A percentile compares a stretch with the other conserved stretches of the same genome.
Conservation (phyloP, 2,888 invertebrate species). For the Brenthis hecate region DNA sequence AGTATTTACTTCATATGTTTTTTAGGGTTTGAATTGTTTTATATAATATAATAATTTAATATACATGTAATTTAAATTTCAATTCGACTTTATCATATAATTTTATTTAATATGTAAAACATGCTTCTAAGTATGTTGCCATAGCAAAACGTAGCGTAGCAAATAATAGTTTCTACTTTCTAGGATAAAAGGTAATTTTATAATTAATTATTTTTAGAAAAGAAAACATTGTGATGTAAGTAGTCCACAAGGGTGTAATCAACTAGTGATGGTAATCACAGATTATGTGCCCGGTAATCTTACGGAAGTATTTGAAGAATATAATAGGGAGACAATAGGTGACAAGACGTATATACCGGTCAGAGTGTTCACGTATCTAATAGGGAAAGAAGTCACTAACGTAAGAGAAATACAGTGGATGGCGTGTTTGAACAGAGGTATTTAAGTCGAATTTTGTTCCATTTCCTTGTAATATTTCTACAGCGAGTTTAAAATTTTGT, state of each 20-base stretch:
- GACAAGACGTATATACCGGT: slow-evolving; percentile 87
- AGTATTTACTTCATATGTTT: not conserved
- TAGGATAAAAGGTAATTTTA: not conserved
- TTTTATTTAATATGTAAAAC: no score
- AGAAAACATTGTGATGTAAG: slow-evolving; percentile 62
- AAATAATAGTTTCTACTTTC: not conserved
- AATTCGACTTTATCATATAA: no score
- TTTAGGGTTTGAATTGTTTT: no score
- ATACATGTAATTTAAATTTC: no score
- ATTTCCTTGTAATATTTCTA: no score
- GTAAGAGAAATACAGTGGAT: slow-evolving; percentile 95
- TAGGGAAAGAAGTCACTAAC: slow-evolving; percentile 96
- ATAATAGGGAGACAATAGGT: slow-evolving; percentile 88
- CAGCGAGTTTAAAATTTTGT: not conserved
- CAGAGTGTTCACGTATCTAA: slow-evolving; percentile 96
- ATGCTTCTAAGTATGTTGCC: no score
- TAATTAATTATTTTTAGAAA: slow-evolving; percentile 49
- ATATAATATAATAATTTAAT: no score
- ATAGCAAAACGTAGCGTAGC: no score
- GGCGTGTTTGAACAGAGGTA: slow-evolving; percentile 97
- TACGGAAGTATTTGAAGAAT: slow-evolving; percentile 90
- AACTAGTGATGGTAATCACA: slow-evolving; percentile 97
- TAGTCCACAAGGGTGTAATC: slow-evolving; percentile 89
- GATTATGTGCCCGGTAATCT: slow-evolving; percentile 96
- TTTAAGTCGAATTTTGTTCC: not conserved